Conservation (phyloP, 2,888 invertebrate species). For the Yponomeuta evonymella region DNA sequence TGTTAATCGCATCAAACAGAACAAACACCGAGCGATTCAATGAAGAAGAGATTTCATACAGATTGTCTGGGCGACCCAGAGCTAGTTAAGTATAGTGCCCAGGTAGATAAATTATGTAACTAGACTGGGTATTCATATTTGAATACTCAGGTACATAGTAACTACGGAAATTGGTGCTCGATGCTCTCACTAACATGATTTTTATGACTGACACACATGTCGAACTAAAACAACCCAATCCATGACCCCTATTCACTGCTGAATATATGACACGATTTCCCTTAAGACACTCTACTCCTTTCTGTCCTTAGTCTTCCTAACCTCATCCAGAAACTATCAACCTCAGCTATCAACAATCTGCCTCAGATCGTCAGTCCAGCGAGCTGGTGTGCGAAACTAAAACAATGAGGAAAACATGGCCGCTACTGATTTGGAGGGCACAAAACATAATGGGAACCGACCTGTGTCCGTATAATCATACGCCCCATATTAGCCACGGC, state of each 20-base stretch:
- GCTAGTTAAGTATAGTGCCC: neutral
- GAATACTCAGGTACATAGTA: too few relatives aligned
- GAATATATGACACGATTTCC: too few relatives aligned
- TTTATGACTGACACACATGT: too few relatives aligned
- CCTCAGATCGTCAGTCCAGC: neutral
- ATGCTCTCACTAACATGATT: too few relatives aligned
- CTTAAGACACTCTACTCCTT: too few relatives aligned
- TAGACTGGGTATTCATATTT: too few relatives aligned
- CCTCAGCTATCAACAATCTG: neutral
- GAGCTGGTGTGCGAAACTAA: neutral
- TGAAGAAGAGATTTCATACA: neutral
- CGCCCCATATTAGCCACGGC: constrained; percentile 2
- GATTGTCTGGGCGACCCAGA: neutral
- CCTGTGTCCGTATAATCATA: neutral
- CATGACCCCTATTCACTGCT: too few relatives aligned
- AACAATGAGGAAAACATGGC: neutral
- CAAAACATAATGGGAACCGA: neutral
- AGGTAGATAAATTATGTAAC: neutral
- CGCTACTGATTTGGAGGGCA: neutral
- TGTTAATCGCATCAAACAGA: constrained; percentile 2
- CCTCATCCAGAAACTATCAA: neutral
- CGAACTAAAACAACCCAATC: too few relatives aligned
- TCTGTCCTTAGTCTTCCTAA: too few relatives aligned
- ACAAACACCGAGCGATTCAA: neutral
- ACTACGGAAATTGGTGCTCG: too few relatives aligned